Base-by-base conservation (phyloP, 1,140 invertebrate genomes). In the Chlorops oryzae region DNA sequence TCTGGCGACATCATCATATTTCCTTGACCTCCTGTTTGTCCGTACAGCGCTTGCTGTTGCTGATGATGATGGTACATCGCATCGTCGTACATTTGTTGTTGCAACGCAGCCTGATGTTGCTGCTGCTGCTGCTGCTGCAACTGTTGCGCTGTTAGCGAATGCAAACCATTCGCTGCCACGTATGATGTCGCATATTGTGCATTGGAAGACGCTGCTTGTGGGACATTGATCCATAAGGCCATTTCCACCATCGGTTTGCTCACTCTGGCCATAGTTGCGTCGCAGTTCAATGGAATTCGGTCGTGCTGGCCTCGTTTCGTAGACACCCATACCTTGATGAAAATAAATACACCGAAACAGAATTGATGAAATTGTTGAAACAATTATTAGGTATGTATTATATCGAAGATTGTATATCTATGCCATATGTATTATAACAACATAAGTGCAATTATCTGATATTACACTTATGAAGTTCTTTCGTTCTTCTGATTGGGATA, bases 261-360 rank as follows among this genome's bases (percentile, higher is more conserved):
- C 81, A 6, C 64, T 46, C 4, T 77, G 75, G n/a, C n/a, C n/a
- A 63, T 86, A 86, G 57, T 78, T 84, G 47, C 82, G 73, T 56
- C 81, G 75, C 25, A 88, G 72, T 63, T 88, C 86, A 51, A 89
- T 86, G 37, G 86, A 88, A 67, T 84, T 87, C 6, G 87, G 87
- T 57, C 86, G 74, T 3, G 82, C 77, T 13, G 84, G 84, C 50
- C 81, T 70, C 46, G 73, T 72, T 42, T 72, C 70, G 47, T 69
- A 72, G 15, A 70, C 57, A 23, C 66, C 69, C 62, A 68, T 68
- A 55, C 63, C 67, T 70, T 35, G n/a, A n/a, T n/a, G n/a, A 32
- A 47, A 47, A 35, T 35, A 35, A 4, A 35, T 3, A 3, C n/a
- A 35, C n/a, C n/a, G n/a, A n/a, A n/a, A n/a, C n/a, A n/a, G n/a